Base-by-base conservation (phyloP, 2,797 vertebrate species). In the Staurois parvus region DNA sequence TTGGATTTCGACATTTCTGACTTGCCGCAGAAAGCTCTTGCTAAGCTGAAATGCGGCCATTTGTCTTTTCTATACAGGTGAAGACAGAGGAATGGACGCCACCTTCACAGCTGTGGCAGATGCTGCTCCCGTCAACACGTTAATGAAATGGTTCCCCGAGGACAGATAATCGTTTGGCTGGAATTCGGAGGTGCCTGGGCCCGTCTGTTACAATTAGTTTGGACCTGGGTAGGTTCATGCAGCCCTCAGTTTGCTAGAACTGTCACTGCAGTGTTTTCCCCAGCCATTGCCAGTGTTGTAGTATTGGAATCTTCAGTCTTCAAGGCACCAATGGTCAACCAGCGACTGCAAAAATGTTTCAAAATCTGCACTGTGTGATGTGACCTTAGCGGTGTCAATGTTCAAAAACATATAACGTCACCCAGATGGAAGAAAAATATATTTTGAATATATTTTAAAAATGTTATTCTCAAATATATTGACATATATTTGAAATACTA, bases 91-190 rank as follows among this genome's bases (percentile, higher is more conserved):
- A 78, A 0, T 0, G 0, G 34, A 10, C 83, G 30, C 2, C 0
- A 0, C 56, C 40, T 13, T 24, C 32, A 24, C 42, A 45, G 0
- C 29, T 1, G 2, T 15, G 9, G 5, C 45, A 24, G n/a, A 66
- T 17, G 21, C 9, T 86, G 68, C 28, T 4, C 26, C 19, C 40
- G 28, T 28, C 7, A 3, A 17, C 0, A 7, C 72, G 17, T 78
- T 9, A 0, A 2, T 79, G 67, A 70, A n/a, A 86, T 1, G 0
- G 10, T 62, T 70, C 62, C 30, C 28, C 34, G 8, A 4, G 72
- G 88, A 87, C 81, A 29, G 21, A 2, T n/a, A 17, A 74, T 34
- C 10, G 79, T 67, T 73, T 28, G 85, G 59, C 26, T 83, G 84
- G 52, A 87, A 82, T 85, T 74, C 59, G 75, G 59, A 83, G 83